Base-by-base conservation (phyloP, 2,888 invertebrate genomes). In the Epistrophe grossulariae region DNA sequence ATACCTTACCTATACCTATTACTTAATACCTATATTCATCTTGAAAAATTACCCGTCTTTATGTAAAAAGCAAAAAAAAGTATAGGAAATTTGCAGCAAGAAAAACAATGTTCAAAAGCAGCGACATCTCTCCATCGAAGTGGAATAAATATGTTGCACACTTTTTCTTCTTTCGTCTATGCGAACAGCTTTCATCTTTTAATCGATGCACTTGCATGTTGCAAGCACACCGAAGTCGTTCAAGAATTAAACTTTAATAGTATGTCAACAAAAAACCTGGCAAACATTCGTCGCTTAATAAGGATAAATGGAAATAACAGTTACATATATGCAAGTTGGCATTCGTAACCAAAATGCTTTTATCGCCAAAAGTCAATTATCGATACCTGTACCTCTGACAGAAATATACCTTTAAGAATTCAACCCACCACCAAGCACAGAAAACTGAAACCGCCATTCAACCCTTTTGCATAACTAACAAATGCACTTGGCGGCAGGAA, bases 131-230 rank as follows among this genome's bases (percentile, higher is more conserved):
- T 77, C 64, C 76, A 88, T 8, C 19, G 38, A 70, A 70, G 62
- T 73, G 88, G 80, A 88, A 88, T 74, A 88, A 88, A 88, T 88
- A 45, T 50, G 70, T 77, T 88, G 88, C 88, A 88, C 88, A 80
- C 88, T 80, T 88, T 79, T 72, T 55, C n/a, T 78, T 57, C 55
- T n/a, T 57, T 72, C 31, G 68, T 72, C 55, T 62, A n/a, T 40
- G 5, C 70, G 15, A 77, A 48, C 60, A 78, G 57, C 74, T 85
- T 82, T 82, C 76, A 77, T 77, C 77, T 59, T 35, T 45, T 68
- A 66, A 74, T 62, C 71, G 45, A 64, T 76, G 76, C 83, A 83
- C 71, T 87, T 79, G 71, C 82, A 79, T 40, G 19, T 64, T 66
- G 73, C 48, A 55, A 55, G n/a, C 48, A 24, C n/a, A 71, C 31